A percentile compares a stretch with the other conserved stretches of the same genome.
These are phyloP conservation scores for Platyrinchus mystaceus DNA, from an alignment of 2,797 vertebrate genomes.

Conservation along the genomic window DNA sequence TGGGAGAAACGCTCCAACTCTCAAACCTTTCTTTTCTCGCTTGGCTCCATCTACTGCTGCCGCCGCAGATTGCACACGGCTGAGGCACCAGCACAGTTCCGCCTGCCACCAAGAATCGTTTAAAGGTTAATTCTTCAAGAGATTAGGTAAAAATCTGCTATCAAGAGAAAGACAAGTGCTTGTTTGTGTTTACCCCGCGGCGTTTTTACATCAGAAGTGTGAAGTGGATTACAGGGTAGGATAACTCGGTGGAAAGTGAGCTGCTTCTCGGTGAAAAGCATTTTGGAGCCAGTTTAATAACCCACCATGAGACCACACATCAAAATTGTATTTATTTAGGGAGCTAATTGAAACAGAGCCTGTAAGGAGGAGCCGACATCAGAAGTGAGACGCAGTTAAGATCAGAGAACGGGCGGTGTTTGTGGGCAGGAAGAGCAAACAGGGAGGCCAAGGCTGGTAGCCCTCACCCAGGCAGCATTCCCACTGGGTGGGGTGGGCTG, in stretches of 20 bases:
- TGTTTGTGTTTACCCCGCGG: neutral
- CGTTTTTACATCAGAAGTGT: constrained; percentile 39
- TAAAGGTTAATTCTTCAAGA: neutral
- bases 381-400: neutral
- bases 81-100: neutral
- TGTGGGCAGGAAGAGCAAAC: neutral
- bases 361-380: neutral
- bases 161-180: constrained; percentile 10
- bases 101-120: neutral
- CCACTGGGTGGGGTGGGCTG: neutral
- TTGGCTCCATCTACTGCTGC: constrained; percentile 54
- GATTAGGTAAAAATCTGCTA: neutral
- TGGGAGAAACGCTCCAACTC: neutral
- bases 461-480: neutral
- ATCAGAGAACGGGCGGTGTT: neutral
- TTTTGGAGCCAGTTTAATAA: constrained; percentile 44
- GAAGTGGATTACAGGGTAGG: neutral
- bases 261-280: constrained; percentile 3
- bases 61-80: constrained; percentile 17
- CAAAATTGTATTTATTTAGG: constrained; percentile 31
- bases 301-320: constrained; percentile 41
- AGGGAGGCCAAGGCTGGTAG: neutral
- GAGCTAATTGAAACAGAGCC: constrained; percentile 32
- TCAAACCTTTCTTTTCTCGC: constrained; percentile 39
- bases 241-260: constrained; percentile 17